Percentiles rank a stretch among this genome's conserved stretches.
These are phyloP conservation scores for Caradrina kadenii DNA, from an alignment of 2,888 invertebrate species.

Conservation along the genomic window DNA sequence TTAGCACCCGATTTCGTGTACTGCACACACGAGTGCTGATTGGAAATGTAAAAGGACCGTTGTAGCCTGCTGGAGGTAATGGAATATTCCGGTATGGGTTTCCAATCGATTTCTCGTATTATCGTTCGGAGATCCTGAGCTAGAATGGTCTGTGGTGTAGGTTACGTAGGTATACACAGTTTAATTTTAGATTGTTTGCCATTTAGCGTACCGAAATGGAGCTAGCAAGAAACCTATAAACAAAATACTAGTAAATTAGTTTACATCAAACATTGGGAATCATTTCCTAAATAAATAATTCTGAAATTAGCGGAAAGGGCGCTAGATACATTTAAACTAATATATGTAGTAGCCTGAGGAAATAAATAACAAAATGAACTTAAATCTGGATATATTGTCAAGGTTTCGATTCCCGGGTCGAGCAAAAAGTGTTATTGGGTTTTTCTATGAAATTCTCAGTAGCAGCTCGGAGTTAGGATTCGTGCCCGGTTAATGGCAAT, in stretches of 20 bases:
- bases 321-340: too few species aligned
- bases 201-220: too few species aligned
- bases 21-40: conserved; percentile 54
- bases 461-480: too few species aligned
- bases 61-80: conserved; percentile 48
- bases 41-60: conserved; percentile 60
- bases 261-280: conserved; percentile 3
- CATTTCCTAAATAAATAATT: background rate
- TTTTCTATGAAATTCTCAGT: too few species aligned
- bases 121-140: conserved; percentile 24
- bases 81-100: conserved; percentile 49
- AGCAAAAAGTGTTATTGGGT: too few species aligned
- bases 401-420: too few species aligned
- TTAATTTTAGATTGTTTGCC: conserved; percentile 1
- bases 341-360: background rate
- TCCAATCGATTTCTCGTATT: conserved; percentile 52
- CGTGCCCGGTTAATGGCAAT: too few species aligned
- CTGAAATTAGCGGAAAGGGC: background rate
- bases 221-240: too few species aligned
- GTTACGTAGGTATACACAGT: conserved; percentile 2
- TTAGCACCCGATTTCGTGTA: conserved; percentile 66
- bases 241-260: background rate
- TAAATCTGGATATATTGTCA: too few species aligned
- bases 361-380: too few species aligned
- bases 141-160: conserved; percentile 5